A percentile compares a stretch with the other conserved stretches of the same genome.
These are phyloP conservation scores for Pseudeuparius sepicola DNA, from an alignment of 2,888 invertebrate species.

Conservation along the genomic window DNA sequence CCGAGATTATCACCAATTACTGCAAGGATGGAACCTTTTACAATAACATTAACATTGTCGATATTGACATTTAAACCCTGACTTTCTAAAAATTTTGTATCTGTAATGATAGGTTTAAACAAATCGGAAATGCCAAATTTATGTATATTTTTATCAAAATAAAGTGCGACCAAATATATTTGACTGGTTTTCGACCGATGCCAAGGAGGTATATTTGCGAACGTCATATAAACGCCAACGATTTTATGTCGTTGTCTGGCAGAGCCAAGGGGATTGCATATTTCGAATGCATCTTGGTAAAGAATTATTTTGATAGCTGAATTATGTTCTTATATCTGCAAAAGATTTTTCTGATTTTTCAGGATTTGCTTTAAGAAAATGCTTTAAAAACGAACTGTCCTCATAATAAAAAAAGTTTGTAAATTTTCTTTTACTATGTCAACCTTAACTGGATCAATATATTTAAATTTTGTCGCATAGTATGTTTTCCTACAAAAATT, in stretches of 20 bases:
- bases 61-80: constrained; percentile 19
- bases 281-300: constrained; percentile 29
- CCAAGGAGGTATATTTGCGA: constrained; percentile 26
- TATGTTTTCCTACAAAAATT: too few species aligned
- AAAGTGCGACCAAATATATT: constrained; percentile 28
- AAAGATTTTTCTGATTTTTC: too few species aligned
- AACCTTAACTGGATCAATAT: too few species aligned
- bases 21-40: constrained; percentile 23
- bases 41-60: too few species aligned
- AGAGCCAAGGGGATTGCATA: constrained; percentile 29
- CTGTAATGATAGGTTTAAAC: constrained; percentile 22
- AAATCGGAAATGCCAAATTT: constrained; percentile 24
- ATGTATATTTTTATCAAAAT: constrained; percentile 24
- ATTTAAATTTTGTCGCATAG: too few species aligned
- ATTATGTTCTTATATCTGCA: too few species aligned
- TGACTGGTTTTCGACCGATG: constrained; percentile 23
- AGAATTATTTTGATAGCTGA: constrained; percentile 22
- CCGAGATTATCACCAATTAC: constrained; percentile 15
- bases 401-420: too few species aligned
- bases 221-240: constrained; percentile 26
- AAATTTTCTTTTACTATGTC: too few species aligned
- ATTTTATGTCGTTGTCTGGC: constrained; percentile 28
- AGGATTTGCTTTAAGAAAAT: too few species aligned
- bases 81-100: constrained; percentile 24
- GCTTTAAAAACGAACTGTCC: too few species aligned